phyloP scores from a whole-genome alignment of 2,797 vertebrate species.

The Amblyraja radiata region DNA sequence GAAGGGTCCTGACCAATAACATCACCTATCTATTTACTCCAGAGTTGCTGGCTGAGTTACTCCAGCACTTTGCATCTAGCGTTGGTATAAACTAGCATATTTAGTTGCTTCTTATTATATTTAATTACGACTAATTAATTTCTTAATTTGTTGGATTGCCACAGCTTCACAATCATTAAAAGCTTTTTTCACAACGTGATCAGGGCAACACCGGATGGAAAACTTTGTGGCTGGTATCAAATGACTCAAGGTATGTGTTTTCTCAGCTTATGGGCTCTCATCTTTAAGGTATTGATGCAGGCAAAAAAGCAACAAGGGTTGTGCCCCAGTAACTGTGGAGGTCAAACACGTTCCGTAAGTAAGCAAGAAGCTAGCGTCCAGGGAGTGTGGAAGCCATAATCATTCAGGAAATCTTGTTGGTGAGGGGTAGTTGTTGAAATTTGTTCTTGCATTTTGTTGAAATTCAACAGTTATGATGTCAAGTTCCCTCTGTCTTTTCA shows the following conservation, averaged over 20 bases:
- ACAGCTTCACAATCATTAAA: conserved; percentile 17
- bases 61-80: no score
- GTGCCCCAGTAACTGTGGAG: conserved; percentile 23
- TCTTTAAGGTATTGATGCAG: conserved; percentile 17
- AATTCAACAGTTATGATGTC: background rate
- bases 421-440: background rate
- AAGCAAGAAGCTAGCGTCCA: background rate
- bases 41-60: no score
- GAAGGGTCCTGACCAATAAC: no score
- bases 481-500: conserved; percentile 12
- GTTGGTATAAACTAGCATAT: no score
- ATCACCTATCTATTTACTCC: no score
- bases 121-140: background rate
- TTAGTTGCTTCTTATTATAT: background rate
- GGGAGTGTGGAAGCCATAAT: background rate
- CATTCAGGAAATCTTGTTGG: background rate
- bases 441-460: background rate
- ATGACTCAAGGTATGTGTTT: conserved; percentile 12
- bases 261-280: conserved; percentile 6
- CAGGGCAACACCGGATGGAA: background rate
- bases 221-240: background rate
- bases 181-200: background rate
- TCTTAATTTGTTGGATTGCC: background rate
- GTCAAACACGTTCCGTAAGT: conserved; percentile 13
- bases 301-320: background rate